These are phyloP conservation scores for Drosophila cyrtoloma DNA, from an alignment of 2,888 invertebrate genomes.

Conservation along the genomic window DNA sequence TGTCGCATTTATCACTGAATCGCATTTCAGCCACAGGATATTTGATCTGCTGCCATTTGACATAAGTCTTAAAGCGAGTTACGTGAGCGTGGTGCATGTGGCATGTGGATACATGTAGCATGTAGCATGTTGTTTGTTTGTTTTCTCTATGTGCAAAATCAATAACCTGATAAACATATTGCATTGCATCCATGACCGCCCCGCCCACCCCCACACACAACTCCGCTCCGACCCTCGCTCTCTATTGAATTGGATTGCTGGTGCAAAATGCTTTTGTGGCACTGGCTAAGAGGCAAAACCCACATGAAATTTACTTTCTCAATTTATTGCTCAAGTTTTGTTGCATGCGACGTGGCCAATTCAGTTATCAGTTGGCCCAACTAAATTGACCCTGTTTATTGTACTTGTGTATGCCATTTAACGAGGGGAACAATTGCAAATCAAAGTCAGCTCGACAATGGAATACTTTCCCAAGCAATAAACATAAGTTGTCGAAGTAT, in stretches of 20 bases:
- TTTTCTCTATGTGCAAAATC: slow-evolving; percentile 57
- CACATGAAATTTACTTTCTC: slow-evolving; percentile 42
- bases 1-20: slow-evolving; percentile 78
- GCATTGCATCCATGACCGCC: slow-evolving; percentile 29
- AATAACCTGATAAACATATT: slow-evolving; percentile 75
- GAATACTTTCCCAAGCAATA: background rate
- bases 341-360: slow-evolving; percentile 20
- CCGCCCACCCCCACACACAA: too few species aligned
- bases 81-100: slow-evolving; percentile 4
- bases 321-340: slow-evolving; percentile 48
- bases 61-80: slow-evolving; percentile 59
- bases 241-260: slow-evolving; percentile 47
- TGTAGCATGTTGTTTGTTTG: slow-evolving; percentile 22
- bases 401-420: background rate
- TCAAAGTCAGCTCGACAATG: background rate
- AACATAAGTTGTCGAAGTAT: background rate
- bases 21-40: slow-evolving; percentile 80
- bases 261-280: slow-evolving; percentile 18
- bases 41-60: slow-evolving; percentile 79
- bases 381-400: slow-evolving; percentile 4
- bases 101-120: slow-evolving; percentile 62
- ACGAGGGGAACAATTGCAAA: background rate
- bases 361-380: slow-evolving; percentile 9
- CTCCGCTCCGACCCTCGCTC: background rate
- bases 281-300: background rate